Percentiles rank a stretch among this genome's conserved stretches.
phyloP scores from a whole-genome alignment of 2,888 invertebrate species.

The Tanytarsus gracilentus region DNA sequence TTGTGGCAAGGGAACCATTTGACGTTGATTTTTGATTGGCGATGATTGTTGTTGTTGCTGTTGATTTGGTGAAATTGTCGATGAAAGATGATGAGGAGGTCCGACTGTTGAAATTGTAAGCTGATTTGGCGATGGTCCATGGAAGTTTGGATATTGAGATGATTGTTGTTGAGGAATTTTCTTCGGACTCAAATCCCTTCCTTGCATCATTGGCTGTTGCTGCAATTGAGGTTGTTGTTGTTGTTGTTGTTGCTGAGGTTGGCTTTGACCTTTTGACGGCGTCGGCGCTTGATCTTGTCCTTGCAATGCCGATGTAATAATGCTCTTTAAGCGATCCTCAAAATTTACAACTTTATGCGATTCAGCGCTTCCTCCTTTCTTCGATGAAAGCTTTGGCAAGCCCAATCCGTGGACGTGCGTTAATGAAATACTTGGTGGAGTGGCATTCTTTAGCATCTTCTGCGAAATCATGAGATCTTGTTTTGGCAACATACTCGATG shows the following conservation, averaged over 20 bases:
- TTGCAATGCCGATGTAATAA: conserved; percentile 76
- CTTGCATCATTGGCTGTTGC: neutral
- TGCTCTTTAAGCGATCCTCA: conserved; percentile 79
- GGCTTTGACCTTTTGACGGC: conserved; percentile 41
- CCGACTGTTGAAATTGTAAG: neutral
- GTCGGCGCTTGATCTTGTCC: conserved; percentile 52
- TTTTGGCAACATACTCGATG: neutral
- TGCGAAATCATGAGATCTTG: neutral
- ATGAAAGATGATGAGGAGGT: neutral
- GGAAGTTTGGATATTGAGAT: neutral
- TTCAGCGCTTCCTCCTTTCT: conserved; percentile 59
- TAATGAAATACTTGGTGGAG: conserved; percentile 34
- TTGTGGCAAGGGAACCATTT: conserved; percentile 12
- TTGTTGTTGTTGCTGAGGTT: conserved; percentile 41
- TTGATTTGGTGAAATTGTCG: conserved; percentile 15
- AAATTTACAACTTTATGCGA: conserved; percentile 81
- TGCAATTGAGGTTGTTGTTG: conserved; percentile 35
- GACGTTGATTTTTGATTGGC: conserved; percentile 12
- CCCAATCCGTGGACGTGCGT: conserved; percentile 37
- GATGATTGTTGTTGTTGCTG: too few relatives aligned
- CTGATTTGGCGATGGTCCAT: neutral
- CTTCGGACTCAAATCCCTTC: neutral
- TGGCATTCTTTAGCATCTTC: neutral
- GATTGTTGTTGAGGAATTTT: conserved; percentile 30
- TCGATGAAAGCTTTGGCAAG: too few relatives aligned